Base-by-base conservation (phyloP, 2,113 vertebrate genomes). In the Sturnira hondurensis region DNA sequence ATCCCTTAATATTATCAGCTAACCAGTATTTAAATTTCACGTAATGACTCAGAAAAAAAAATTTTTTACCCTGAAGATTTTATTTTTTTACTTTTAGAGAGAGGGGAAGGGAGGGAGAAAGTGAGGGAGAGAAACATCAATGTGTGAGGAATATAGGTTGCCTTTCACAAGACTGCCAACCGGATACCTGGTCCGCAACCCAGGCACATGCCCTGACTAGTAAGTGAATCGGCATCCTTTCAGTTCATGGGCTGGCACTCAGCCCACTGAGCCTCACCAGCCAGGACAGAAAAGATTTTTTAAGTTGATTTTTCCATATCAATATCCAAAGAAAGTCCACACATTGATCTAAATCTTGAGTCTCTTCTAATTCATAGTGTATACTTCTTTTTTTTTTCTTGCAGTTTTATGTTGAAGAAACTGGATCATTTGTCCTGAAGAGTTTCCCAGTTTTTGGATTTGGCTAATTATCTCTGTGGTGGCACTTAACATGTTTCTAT, bases 371-470 rank as follows among this genome's bases (percentile, higher is more conserved):
- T 85, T 9, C 31, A 81, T 63, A 89, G 31, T 13, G 61, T 95
- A 26, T 33, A 10, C 43, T 52, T n/a, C 20, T 2, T 13, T 61
- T 58, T 73, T 68, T 47, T 43, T 9, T 76, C 9, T 87, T 95
- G 87, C 8, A 85, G 47, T 88, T 96, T 80, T 88, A n/a, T 88
- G n/a, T 95, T 88, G 71, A 88, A 88, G 88, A 91, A 93, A 87
- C 38, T 74, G n/a, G n/a, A 16, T 86, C 19, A 54, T 95, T 89
- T 93, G 61, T 93, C 47, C 28, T 54, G 22, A 82, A 85, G 65
- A 58, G 13, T 92, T 86, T 77, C 22, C 33, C 22, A 56, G 1
- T 92, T 95, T 95, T 28, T 89, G 28, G 52, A 52, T 94, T 95
- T 96, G 89, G 33, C 43, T 85, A 28, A 77, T 83, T 77, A 33